Conservation (phyloP, 2,113 vertebrate species). For the Osmerus mordax region DNA sequence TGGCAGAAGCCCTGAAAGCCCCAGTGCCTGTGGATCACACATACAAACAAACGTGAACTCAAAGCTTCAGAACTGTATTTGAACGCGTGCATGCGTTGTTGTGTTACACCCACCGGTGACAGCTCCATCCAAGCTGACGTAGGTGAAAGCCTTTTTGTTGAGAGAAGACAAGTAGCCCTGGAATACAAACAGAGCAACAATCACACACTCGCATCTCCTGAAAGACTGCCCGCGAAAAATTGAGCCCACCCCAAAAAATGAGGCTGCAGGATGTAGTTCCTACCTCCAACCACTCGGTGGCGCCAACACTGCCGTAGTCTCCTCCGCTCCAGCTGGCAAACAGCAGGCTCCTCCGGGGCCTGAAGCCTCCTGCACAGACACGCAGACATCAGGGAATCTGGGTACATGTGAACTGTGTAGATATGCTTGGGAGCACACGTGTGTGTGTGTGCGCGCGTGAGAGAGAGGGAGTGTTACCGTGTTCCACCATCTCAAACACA, state of each 20-base stretch:
- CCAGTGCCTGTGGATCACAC: conserved; percentile 57
- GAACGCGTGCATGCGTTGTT: background rate
- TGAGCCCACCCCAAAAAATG: background rate
- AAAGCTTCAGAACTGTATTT: background rate
- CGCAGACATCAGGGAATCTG: background rate
- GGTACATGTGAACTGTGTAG: background rate
- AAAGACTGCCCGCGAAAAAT: background rate
- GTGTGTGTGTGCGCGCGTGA: background rate
- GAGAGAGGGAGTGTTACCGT: conserved; percentile 64
- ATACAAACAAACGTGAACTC: background rate
- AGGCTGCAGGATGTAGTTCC: conserved; percentile 5
- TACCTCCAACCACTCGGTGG: conserved; percentile 95
- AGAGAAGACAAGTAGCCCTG: conserved; percentile 81
- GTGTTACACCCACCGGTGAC: conserved; percentile 76
- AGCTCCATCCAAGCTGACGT: conserved; percentile 86
- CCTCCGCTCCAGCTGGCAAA: conserved; percentile 95
- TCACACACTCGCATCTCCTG: background rate
- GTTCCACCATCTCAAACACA: conserved; percentile 74
- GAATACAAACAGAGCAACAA: background rate
- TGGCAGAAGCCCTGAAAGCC: conserved; percentile 78
- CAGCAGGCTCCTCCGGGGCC: conserved; percentile 84
- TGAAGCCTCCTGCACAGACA: conserved; percentile 74
- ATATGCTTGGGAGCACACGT: background rate
- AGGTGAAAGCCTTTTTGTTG: conserved; percentile 78
- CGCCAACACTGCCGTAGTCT: conserved; percentile 86